Evolutionary conservation across 2,797 vertebrate species (phyloP).

Genomic region (Corythornis leucogaster): DNA sequence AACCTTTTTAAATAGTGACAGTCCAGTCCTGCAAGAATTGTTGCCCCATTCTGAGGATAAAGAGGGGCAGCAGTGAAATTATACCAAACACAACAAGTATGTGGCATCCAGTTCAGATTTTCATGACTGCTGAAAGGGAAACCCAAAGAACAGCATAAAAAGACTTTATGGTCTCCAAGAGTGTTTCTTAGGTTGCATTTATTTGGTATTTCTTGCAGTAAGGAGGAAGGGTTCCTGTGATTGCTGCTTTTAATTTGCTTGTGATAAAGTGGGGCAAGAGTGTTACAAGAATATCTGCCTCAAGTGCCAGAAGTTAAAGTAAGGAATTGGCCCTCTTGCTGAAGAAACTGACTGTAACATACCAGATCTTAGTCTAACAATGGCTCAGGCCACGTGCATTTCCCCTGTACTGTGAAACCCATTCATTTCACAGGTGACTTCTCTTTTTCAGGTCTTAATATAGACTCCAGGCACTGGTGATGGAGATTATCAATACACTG

Average conservation of each 20-base stretch:
- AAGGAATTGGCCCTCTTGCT: not conserved
- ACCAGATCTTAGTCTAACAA: not conserved
- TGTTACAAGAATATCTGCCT: slow-evolving; percentile 5
- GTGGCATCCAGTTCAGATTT: not conserved
- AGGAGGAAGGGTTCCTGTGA: not conserved
- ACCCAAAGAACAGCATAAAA: not conserved
- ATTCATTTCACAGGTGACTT: not conserved
- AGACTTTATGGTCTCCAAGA: not conserved
- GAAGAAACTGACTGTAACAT: not conserved
- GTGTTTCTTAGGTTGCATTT: not conserved
- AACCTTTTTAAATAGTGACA: not conserved
- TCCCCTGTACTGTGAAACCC: not conserved
- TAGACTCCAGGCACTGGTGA: not conserved
- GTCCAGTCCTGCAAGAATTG: slow-evolving; percentile 1
- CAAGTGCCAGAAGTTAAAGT: slow-evolving; percentile 16
- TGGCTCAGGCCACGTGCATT: not conserved
- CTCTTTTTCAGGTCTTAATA: not conserved
- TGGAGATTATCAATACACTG: not conserved
- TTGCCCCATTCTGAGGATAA: slow-evolving; percentile 37
- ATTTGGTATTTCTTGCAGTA: not conserved
- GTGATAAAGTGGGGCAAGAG: not conserved
- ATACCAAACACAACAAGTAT: not conserved
- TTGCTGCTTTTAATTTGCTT: slow-evolving; percentile 27
- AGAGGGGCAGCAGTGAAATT: slow-evolving; percentile 1
- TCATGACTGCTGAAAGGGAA: not conserved